These are phyloP conservation scores for Bubo scandiacus DNA, from an alignment of 2,113 vertebrate genomes.

Conservation along the genomic window DNA sequence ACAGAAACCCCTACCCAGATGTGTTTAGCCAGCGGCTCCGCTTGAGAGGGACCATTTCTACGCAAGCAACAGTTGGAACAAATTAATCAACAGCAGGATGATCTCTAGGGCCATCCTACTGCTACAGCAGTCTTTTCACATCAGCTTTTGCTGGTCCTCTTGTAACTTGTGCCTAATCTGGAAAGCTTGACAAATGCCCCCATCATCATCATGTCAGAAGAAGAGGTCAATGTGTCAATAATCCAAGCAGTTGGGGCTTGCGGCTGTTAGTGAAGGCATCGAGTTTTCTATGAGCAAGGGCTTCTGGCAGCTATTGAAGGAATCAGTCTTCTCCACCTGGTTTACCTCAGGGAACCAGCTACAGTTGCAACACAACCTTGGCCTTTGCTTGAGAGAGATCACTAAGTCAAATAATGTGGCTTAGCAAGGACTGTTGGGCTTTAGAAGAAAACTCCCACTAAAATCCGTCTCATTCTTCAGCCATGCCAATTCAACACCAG, in stretches of 20 bases:
- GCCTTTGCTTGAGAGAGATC: background rate
- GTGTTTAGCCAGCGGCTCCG: background rate
- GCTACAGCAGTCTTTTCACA: background rate
- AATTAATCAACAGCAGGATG: background rate
- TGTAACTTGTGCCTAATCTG: background rate
- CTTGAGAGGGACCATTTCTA: background rate
- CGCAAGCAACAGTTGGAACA: background rate
- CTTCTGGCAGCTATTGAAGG: background rate
- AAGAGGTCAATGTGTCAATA: background rate
- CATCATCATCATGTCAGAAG: rapidly evolving
- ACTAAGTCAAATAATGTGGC: rapidly evolving
- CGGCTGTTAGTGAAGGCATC: background rate
- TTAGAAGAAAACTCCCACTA: background rate
- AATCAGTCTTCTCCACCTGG: background rate
- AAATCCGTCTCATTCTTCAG: background rate
- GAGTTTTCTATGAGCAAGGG: background rate
- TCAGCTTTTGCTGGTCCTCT: background rate
- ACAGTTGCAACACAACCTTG: background rate
- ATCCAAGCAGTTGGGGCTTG: background rate
- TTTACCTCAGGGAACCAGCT: background rate
- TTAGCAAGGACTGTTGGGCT: background rate
- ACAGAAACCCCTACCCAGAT: background rate
- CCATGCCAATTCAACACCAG: background rate
- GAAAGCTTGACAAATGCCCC: background rate
- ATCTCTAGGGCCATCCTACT: background rate